Conservation (phyloP, 2,888 invertebrate species). For the Pandemis cinnamomeana region DNA sequence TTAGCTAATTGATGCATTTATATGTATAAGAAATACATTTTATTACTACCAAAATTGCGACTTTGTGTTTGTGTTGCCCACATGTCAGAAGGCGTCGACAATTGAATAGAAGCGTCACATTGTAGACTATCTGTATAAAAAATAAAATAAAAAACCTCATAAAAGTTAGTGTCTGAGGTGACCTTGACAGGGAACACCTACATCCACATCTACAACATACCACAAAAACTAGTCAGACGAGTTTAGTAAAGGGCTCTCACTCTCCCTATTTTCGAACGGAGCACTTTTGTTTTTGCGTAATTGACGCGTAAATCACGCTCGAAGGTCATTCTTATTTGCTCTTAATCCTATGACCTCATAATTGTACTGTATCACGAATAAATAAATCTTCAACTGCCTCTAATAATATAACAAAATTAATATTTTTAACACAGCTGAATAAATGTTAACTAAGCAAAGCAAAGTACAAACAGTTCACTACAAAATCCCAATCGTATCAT, state of each 20-base stretch:
- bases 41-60: background rate
- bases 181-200: conserved; percentile 56
- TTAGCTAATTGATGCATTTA: background rate
- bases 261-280: conserved; percentile 47
- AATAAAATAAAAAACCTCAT: conserved; percentile 11
- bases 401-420: too few relatives aligned
- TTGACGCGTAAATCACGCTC: conserved; percentile 36
- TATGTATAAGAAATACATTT: background rate
- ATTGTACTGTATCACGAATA: background rate
- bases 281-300: conserved; percentile 32
- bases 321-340: conserved; percentile 8
- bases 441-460: too few relatives aligned
- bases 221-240: conserved; percentile 62
- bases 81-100: background rate
- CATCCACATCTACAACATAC: conserved; percentile 11
- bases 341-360: conserved; percentile 2
- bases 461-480: too few relatives aligned
- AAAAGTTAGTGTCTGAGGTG: conserved; percentile 42
- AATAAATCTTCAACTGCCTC: background rate
- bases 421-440: too few relatives aligned
- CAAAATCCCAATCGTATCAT: too few relatives aligned
- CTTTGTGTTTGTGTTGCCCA: background rate
- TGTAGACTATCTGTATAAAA: background rate
- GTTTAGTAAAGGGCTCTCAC: conserved; percentile 63
- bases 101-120: background rate